Evolutionary conservation across 2,888 invertebrate genomes (phyloP), one percentile per base, ranked within the genome.

Genomic region (Periphyllus acericola): DNA sequence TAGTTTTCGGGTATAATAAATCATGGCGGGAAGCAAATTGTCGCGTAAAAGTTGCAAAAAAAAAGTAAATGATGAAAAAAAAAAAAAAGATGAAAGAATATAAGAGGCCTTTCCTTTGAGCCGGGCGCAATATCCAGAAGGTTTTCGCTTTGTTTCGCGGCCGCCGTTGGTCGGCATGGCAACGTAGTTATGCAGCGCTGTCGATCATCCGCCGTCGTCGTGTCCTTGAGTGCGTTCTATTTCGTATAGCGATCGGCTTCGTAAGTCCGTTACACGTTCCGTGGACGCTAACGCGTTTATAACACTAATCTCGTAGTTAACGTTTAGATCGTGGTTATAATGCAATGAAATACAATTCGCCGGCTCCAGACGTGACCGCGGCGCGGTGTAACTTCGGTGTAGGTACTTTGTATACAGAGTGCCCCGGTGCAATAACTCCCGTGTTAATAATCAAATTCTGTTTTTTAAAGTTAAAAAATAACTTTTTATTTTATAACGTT

Each of bases 1-100:
- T 76, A 46, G 75, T 66, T 75, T 83, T 83, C 11, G 75, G 40
- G 40, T 25, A 40, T 76, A 66, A 84, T 84, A 84, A 84, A 76
- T 76, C 66, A 46, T 55, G 66, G 66, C 4, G 32, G 4, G 66
- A 66, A 84, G 46, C 66, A 84, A 84, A 84, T 76, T 66, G 76
- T 84, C 66, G 17, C 25, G 32, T 29, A 11, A 76, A 76, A 66
- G 84, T 76, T 66, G n/a, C 5, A 9, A 9, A 9, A 9, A 9
- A 9, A 9, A 9, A 9, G 9, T 1, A 6, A 6, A 6, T 3
- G 36, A 46, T 36, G 36, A 46, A 46, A 46, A 46, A 8, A 46
- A 29, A 83, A n/a, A 36, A n/a, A 21, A 46, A 5, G 6, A 46
- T 9, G 46, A 52, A n/a, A 52, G 29, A 60, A 82, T 40, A 55